Evolutionary conservation across 2,888 invertebrate genomes (phyloP).

Genomic region (Ctena decussata): DNA sequence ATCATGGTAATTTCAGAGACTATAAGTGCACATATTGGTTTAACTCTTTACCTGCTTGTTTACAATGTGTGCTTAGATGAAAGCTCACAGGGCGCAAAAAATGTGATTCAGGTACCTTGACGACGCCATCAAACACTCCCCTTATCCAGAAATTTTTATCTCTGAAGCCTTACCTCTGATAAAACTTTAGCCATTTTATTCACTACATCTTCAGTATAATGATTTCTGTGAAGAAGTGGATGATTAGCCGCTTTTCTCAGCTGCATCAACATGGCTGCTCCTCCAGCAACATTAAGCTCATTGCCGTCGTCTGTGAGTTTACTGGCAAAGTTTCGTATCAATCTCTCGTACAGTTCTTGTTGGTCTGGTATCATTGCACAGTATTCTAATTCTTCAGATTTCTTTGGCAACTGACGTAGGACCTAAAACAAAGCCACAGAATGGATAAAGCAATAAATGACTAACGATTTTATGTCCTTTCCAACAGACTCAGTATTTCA

Average conservation of each 20-base stretch:
- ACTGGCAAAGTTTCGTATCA: constrained; percentile 88
- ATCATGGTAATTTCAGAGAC: no score
- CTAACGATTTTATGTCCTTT: no score
- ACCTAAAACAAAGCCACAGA: no score
- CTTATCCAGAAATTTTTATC: no score
- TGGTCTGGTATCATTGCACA: constrained; percentile 92
- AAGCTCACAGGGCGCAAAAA: no score
- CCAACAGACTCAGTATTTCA: no score
- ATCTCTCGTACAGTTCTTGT: constrained; percentile 91
- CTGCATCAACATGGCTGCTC: constrained; percentile 90
- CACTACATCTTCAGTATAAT: constrained; percentile 89
- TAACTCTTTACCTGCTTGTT: no score
- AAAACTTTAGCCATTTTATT: constrained; percentile 90
- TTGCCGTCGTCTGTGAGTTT: constrained; percentile 59
- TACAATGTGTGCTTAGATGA: no score
- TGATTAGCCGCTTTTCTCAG: constrained; percentile 98
- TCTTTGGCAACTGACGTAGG: constrained; percentile 92
- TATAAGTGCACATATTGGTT: no score
- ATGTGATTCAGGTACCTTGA: no score
- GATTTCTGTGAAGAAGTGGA: constrained; percentile 93
- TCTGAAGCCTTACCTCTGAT: constrained; percentile 76
- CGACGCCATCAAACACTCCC: no score
- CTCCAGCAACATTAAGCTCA: constrained; percentile 53
- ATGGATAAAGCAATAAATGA: no score
- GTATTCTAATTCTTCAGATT: constrained; percentile 91